Percentiles rank a stretch among this genome's conserved stretches.
Conservation (phyloP, 2,113 vertebrate species). For the Melozone crissalis region DNA sequence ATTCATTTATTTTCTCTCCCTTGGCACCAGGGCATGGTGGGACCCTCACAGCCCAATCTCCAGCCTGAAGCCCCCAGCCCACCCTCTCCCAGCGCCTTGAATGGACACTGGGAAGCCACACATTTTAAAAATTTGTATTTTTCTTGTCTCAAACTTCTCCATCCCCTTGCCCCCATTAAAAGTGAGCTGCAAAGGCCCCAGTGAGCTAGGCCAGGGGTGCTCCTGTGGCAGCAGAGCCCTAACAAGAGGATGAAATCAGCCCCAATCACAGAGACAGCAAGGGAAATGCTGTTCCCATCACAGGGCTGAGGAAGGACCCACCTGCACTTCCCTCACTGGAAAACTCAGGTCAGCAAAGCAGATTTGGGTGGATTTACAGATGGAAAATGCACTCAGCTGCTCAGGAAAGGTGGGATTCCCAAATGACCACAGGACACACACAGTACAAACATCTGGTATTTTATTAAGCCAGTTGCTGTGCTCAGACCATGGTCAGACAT, state of each 20-base stretch:
- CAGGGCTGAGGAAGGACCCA: neutral
- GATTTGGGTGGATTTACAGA: neutral
- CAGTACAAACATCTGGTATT: slow-evolving; percentile 37
- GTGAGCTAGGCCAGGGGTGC: neutral
- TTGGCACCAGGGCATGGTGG: rapidly evolving
- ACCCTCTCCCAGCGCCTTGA: rapidly evolving
- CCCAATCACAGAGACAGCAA: rapidly evolving
- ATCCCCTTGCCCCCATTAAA: rapidly evolving
- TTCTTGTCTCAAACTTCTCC: rapidly evolving
- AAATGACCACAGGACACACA: neutral
- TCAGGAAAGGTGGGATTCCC: rapidly evolving
- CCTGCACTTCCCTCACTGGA: too few relatives aligned
- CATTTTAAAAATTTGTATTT: neutral
- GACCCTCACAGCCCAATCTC: too few relatives aligned
- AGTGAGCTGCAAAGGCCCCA: neutral
- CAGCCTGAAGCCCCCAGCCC: neutral
- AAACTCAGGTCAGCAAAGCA: neutral
- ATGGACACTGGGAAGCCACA: neutral
- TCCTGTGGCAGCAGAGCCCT: neutral
- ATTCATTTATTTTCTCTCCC: neutral
- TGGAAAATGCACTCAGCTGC: rapidly evolving
- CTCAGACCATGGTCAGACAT: neutral
- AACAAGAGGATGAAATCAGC: neutral
- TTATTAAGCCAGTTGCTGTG: slow-evolving; percentile 39
- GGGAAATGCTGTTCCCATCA: neutral